Percentiles rank a stretch among this genome's conserved stretches.
phyloP scores from a whole-genome alignment of 1,140 invertebrate species.

The Halyomorpha halys region DNA sequence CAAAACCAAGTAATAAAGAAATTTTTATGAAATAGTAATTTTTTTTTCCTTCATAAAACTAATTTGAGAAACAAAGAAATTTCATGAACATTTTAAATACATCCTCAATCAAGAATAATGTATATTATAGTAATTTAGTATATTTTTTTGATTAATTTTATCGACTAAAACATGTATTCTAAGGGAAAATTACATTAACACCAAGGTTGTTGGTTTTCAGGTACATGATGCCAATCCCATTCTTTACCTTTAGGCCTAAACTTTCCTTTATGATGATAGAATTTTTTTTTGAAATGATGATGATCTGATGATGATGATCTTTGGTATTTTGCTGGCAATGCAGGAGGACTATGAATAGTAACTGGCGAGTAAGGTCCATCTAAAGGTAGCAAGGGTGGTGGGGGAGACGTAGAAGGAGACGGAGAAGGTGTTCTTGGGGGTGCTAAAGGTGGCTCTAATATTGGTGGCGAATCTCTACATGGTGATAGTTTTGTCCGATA shows the following conservation, averaged over 20 bases:
- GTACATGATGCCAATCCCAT: conserved; percentile 51
- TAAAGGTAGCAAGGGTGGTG: conserved; percentile 32
- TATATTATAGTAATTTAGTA: no score
- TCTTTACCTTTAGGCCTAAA: conserved; percentile 63
- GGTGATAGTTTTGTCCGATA: conserved; percentile 33
- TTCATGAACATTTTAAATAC: not conserved
- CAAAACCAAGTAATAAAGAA: no score
- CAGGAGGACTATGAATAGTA: conserved; percentile 33
- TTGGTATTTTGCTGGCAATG: conserved; percentile 50
- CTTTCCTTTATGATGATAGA: conserved; percentile 50
- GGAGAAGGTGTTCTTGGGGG: conserved; percentile 57
- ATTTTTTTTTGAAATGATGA: conserved; percentile 70
- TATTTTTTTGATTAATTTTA: not conserved
- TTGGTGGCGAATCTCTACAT: conserved; percentile 40
- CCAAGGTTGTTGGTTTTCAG: conserved; percentile 27
- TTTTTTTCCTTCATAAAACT: not conserved
- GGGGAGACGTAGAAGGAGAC: conserved; percentile 43
- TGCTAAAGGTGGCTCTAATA: conserved; percentile 39
- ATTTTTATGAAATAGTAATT: no score
- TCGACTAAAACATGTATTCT: conserved; percentile 1
- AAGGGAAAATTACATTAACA: conserved; percentile 23
- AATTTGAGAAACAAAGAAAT: not conserved
- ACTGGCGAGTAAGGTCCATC: conserved; percentile 37
- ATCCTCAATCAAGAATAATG: not conserved
- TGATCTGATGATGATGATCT: conserved; percentile 38